A percentile compares a stretch with the other conserved stretches of the same genome.
phyloP scores from a whole-genome alignment of 2,113 vertebrate genomes.

The Brachionichthys hirsutus region DNA sequence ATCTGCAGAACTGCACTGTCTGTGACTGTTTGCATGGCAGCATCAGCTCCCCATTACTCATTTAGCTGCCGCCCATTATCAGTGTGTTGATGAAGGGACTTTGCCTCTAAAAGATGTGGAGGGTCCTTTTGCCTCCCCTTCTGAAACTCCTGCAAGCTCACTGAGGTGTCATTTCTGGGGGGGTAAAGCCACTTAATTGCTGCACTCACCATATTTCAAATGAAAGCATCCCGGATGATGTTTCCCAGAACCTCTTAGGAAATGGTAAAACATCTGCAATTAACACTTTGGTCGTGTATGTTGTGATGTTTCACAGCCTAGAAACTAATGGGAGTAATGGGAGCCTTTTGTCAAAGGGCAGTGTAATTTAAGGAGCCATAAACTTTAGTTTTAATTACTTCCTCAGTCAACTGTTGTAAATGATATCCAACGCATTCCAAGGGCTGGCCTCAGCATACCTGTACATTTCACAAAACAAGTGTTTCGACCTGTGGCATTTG shows the following conservation, averaged over 20 bases:
- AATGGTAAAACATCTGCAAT: conserved; percentile 26
- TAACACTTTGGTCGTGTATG: conserved; percentile 15
- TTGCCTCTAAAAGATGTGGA: conserved; percentile 49
- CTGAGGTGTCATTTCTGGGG: conserved; percentile 34
- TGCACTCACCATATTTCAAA: conserved; percentile 45
- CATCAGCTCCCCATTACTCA: conserved; percentile 61
- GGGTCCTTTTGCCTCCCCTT: conserved; percentile 44
- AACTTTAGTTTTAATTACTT: conserved; percentile 35
- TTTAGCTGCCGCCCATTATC: conserved; percentile 62
- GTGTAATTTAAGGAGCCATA: conserved; percentile 21
- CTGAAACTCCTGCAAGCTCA: conserved; percentile 44
- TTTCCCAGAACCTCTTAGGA: conserved; percentile 27
- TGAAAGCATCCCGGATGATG: conserved; percentile 18
- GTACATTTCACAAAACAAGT: conserved; percentile 23
- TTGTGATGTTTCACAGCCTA: conserved; percentile 10
- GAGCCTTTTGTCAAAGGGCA: conserved; percentile 33
- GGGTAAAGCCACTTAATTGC: conserved; percentile 51
- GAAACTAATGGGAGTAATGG: conserved; percentile 22
- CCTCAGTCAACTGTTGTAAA: conserved; percentile 29
- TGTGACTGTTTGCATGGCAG: conserved; percentile 68
- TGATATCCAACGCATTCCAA: conserved; percentile 16
- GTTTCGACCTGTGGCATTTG: conserved; percentile 40
- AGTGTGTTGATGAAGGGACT: conserved; percentile 61
- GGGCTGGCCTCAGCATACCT: conserved; percentile 12
- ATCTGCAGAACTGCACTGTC: conserved; percentile 61